Evolutionary conservation across 1,140 invertebrate genomes (phyloP).

Genomic region (Philotrypesis tridentata): DNA sequence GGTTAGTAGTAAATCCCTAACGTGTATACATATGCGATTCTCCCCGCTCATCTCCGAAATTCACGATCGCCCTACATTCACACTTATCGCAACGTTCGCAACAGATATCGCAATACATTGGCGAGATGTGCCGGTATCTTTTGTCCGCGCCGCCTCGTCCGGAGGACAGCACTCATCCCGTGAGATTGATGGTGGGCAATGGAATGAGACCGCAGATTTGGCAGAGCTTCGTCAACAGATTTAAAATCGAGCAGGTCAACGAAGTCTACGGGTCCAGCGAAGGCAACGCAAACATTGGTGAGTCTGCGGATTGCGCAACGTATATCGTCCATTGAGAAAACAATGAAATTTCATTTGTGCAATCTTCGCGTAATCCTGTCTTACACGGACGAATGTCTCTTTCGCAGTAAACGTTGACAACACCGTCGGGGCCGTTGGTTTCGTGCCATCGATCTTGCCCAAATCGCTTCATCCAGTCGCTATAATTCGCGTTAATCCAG

Average conservation of each 20-base stretch:
- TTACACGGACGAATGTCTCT: background rate
- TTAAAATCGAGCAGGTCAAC: constrained; percentile 78
- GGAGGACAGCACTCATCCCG: constrained; percentile 66
- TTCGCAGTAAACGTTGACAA: constrained; percentile 81
- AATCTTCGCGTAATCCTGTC: too few relatives aligned
- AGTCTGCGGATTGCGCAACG: constrained; percentile 49
- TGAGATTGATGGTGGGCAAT: constrained; percentile 72
- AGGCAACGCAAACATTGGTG: constrained; percentile 83
- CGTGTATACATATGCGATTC: background rate
- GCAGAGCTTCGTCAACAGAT: constrained; percentile 75
- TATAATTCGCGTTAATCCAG: constrained; percentile 77
- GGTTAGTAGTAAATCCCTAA: constrained; percentile 63
- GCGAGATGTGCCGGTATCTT: constrained; percentile 87
- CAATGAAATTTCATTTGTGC: too few relatives aligned
- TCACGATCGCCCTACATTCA: too few relatives aligned
- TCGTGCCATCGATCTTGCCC: constrained; percentile 78
- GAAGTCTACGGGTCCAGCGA: constrained; percentile 88
- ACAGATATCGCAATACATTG: constrained; percentile 85
- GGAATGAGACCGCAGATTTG: constrained; percentile 72
- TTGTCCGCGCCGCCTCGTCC: constrained; percentile 77
- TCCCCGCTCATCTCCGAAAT: too few relatives aligned
- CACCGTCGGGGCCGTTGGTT: constrained; percentile 83
- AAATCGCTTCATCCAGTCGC: constrained; percentile 73
- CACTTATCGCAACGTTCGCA: too few relatives aligned
- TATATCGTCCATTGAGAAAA: background rate